Evolutionary conservation across 2,797 vertebrate species (phyloP).

Genomic region (Sphaeramia orbicularis): DNA sequence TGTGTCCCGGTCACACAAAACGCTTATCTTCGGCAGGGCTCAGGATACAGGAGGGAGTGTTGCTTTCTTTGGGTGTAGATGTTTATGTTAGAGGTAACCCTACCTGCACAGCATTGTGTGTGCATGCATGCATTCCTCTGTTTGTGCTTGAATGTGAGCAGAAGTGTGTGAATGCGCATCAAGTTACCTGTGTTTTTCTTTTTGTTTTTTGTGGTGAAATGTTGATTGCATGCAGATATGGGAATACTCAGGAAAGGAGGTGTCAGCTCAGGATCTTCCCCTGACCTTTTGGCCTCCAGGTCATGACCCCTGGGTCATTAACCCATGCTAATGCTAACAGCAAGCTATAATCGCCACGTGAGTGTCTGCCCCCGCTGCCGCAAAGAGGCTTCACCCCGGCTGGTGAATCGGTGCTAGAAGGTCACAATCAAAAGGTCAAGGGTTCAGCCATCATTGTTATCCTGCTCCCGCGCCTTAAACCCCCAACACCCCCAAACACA

Average conservation of each 20-base stretch:
- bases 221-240: constrained; percentile 45
- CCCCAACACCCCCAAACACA: constrained; percentile 36
- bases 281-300: constrained; percentile 47
- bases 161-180: constrained; percentile 52
- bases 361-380: constrained; percentile 19
- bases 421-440: constrained; percentile 73
- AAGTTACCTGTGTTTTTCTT: constrained; percentile 55
- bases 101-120: constrained; percentile 75
- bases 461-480: constrained; percentile 33
- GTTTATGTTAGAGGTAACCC: constrained; percentile 75
- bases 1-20: constrained; percentile 68
- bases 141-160: constrained; percentile 48
- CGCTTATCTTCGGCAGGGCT: constrained; percentile 65
- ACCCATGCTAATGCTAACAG: constrained; percentile 63
- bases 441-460: constrained; percentile 80
- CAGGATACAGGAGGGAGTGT: constrained; percentile 69
- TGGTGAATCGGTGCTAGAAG: constrained; percentile 59
- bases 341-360: constrained; percentile 43
- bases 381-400: constrained; percentile 48
- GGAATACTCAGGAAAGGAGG: constrained; percentile 35
- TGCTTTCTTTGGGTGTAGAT: constrained; percentile 68
- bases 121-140: constrained; percentile 51
- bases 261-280: constrained; percentile 49
- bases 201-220: constrained; percentile 21
- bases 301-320: constrained; percentile 52